These are phyloP conservation scores for Hybos culiciformis DNA, from an alignment of 2,888 invertebrate genomes.

Conservation along the genomic window DNA sequence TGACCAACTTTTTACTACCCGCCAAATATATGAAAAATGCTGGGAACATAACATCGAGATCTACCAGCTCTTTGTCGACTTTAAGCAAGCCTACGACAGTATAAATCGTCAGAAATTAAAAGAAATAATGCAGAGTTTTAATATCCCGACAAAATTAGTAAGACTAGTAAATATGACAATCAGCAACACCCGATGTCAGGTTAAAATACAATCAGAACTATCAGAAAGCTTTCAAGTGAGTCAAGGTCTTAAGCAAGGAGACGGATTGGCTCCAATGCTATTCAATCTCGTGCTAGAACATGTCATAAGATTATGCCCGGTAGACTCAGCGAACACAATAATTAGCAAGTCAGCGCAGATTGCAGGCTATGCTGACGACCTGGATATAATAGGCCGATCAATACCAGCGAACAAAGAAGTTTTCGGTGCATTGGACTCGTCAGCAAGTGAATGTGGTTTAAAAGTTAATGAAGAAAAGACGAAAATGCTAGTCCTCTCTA, in stretches of 20 bases:
- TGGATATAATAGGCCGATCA: constrained; percentile 1
- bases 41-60: constrained; percentile 1
- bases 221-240: too few relatives aligned
- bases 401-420: background rate
- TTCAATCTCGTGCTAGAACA: constrained; percentile 2
- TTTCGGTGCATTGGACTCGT: background rate
- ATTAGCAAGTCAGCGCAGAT: constrained; percentile 1
- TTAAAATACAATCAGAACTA: too few relatives aligned
- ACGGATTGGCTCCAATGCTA: constrained; percentile 3
- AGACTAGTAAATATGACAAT: too few relatives aligned
- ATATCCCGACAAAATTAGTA: too few relatives aligned
- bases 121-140: too few relatives aligned
- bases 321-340: background rate
- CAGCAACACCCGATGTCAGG: too few relatives aligned
- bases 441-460: background rate
- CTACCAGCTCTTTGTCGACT: background rate
- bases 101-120: background rate
- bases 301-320: background rate
- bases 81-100: constrained; percentile 3
- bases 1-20: background rate
- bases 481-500: background rate
- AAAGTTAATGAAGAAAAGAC: constrained; percentile 2
- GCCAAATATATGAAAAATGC: background rate
- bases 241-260: too few relatives aligned
- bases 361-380: constrained; percentile 2